These are phyloP conservation scores for Himalopsyche japonica DNA, from an alignment of 2,888 invertebrate species.

Conservation along the genomic window DNA sequence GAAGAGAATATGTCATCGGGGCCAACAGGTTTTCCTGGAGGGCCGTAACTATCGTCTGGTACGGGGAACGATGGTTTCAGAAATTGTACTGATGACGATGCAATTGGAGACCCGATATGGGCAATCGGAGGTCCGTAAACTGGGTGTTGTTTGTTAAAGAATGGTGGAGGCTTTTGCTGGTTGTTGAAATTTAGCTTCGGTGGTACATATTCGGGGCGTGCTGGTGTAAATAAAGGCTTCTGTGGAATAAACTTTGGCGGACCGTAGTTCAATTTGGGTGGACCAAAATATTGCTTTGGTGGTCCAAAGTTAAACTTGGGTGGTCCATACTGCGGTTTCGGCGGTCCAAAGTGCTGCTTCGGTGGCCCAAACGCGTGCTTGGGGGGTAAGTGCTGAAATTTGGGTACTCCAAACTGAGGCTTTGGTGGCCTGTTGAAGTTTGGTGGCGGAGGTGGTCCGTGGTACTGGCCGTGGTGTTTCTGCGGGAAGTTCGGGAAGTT, in stretches of 20 bases:
- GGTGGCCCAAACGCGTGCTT: slow-evolving; percentile 48
- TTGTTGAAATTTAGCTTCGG: slow-evolving; percentile 46
- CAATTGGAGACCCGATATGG: slow-evolving; percentile 35
- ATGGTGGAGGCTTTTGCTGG: slow-evolving; percentile 48
- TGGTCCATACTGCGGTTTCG: slow-evolving; percentile 46
- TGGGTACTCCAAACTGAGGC: slow-evolving; percentile 50
- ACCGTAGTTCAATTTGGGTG: slow-evolving; percentile 46
- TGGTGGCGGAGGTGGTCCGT: slow-evolving; percentile 59
- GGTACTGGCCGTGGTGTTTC: slow-evolving; percentile 43
- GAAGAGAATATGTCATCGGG: slow-evolving; percentile 51
- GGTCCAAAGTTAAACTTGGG: slow-evolving; percentile 38
- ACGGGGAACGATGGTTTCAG: slow-evolving; percentile 56
- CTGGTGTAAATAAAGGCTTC: slow-evolving; percentile 51
- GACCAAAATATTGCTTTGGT: slow-evolving; percentile 43
- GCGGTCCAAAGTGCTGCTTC: slow-evolving; percentile 55
- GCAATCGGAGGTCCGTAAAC: slow-evolving; percentile 51
- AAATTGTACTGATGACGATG: slow-evolving; percentile 46
- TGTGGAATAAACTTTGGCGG: slow-evolving; percentile 49
- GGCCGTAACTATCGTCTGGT: slow-evolving; percentile 55
- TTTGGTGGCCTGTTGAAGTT: slow-evolving; percentile 49
- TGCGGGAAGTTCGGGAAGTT: slow-evolving; percentile 37
- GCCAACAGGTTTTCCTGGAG: slow-evolving; percentile 53
- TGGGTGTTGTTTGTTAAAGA: slow-evolving; percentile 46
- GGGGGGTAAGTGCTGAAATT: slow-evolving; percentile 46
- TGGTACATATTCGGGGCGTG: slow-evolving; percentile 45